Evolutionary conservation across 2,113 vertebrate species (phyloP), one percentile per base, ranked within the genome.

Genomic region (Peucedramus taeniatus): DNA sequence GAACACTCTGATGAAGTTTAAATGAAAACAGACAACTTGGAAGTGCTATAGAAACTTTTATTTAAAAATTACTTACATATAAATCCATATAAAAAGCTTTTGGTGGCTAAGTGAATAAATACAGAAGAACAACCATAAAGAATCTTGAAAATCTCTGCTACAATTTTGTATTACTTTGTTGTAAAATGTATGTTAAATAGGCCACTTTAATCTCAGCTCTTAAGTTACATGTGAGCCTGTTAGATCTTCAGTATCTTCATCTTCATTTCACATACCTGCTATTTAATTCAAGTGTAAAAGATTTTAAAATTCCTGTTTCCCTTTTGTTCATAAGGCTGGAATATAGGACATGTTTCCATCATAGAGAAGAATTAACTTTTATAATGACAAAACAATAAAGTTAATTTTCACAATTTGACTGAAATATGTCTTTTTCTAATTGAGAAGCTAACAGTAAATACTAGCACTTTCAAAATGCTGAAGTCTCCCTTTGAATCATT

Each of bases 1-100:
- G 91, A 93, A 80, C 45, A 80, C 21, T 88, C 66, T 59, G 49
- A 53, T 89, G 80, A 92, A 35, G 35, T 63, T 76, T 94, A 84
- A 77, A 71, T 93, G 75, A 95, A 93, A 92, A n/a, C 19, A 92
- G 75, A 81, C 33, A 87, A 68, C 39, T 86, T 95, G 35, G 47
- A 96, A 65, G 45, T 71, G 49, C 40, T 51, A 76, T 77, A 83
- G 13, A 72, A 85, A 70, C 26, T 68, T 93, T 79, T 93, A 40
- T 86, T 90, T 50, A 4, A 70, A 88, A 59, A 78, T 14, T 9
- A 9, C 40, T 86, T 66, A 23, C 45, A 80, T 63, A 94, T 69
- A 93, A 94, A 90, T 86, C 59, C 22, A 20, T 74, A 45, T 42
- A 47, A 93, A 90, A 91, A 64, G 27, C 61, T 90, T 89, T 88